Conservation (phyloP, 2,888 invertebrate genomes). For the Conus canariensis region DNA sequence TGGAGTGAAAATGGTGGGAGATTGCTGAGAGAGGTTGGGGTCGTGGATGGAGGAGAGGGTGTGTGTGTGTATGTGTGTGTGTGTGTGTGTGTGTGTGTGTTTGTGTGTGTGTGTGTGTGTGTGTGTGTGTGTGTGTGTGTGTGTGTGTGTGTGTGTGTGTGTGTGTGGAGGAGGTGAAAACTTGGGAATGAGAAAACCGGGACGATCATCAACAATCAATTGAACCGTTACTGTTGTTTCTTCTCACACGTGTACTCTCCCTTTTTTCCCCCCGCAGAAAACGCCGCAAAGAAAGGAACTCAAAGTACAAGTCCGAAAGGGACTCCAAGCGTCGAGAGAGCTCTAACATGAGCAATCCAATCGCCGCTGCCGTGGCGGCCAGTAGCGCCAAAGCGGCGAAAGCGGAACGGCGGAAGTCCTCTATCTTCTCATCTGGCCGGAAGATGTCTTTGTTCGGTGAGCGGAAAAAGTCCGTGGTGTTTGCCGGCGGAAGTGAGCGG, state of each 20-base stretch:
- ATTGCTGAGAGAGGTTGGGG: too few species aligned
- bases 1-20: too few species aligned
- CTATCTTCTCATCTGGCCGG: conserved; percentile 29
- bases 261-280: not conserved
- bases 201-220: too few species aligned
- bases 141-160: too few species aligned
- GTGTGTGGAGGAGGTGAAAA: too few species aligned
- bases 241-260: not conserved
- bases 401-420: conserved; percentile 22
- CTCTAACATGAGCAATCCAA: not conserved
- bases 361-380: conserved; percentile 9
- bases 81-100: too few species aligned
- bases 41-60: too few species aligned
- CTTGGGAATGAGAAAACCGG: too few species aligned
- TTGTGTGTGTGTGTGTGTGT: too few species aligned
- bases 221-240: too few species aligned
- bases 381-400: conserved; percentile 11
- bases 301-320: conserved; percentile 9
- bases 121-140: too few species aligned
- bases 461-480: conserved; percentile 25
- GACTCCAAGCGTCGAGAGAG: not conserved
- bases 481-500: conserved; percentile 24
- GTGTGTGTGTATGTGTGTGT: too few species aligned
- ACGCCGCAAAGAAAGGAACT: conserved; percentile 8
- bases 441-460: conserved; percentile 37